phyloP scores from a whole-genome alignment of 2,113 vertebrate species.

The Cinclus mexicanus region DNA sequence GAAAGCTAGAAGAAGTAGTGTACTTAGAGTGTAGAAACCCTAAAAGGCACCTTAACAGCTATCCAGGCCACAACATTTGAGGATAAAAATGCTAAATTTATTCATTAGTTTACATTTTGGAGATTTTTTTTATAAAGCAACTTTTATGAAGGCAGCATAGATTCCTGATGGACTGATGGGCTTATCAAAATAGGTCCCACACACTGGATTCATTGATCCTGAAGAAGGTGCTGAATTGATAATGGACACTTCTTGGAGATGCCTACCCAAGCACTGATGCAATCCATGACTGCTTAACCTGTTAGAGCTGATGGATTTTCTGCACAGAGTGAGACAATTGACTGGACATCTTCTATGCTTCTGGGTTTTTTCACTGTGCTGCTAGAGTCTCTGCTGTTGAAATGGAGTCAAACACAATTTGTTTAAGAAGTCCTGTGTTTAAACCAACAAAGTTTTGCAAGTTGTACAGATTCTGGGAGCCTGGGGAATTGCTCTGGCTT shows the following conservation, averaged over 20 bases:
- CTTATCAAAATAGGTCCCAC: neutral
- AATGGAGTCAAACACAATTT: neutral
- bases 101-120: neutral
- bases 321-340: neutral
- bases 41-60: too few species aligned
- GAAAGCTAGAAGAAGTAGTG: neutral
- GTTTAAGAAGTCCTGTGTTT: neutral
- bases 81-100: neutral
- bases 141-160: neutral
- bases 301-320: neutral
- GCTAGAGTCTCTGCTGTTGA: neutral
- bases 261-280: neutral
- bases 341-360: neutral
- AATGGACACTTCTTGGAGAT: neutral
- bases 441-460: neutral
- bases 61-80: neutral
- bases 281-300: neutral
- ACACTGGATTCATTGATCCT: neutral
- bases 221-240: neutral
- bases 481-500: neutral
- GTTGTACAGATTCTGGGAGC: neutral
- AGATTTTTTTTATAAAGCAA: neutral
- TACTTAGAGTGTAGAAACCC: neutral
- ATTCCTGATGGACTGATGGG: neutral
- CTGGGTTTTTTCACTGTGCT: neutral